These are phyloP conservation scores for Torymus texanus DNA, from an alignment of 2,888 invertebrate species.

Conservation along the genomic window DNA sequence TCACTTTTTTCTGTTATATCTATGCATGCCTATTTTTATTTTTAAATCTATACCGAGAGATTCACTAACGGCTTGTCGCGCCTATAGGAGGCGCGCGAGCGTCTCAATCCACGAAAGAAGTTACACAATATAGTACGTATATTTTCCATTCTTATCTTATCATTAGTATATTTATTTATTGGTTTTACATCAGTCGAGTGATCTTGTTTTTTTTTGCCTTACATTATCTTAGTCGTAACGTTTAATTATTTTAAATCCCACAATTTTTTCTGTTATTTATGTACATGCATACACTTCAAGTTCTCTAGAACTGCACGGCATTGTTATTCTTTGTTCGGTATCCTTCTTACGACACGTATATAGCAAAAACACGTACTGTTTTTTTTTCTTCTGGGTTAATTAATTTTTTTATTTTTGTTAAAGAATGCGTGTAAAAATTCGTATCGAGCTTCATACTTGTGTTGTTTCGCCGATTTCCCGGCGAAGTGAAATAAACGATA, in stretches of 20 bases:
- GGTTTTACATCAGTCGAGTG: slow-evolving; percentile 51
- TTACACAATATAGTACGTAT: slow-evolving; percentile 49
- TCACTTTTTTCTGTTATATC: slow-evolving; percentile 51
- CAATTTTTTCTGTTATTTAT: slow-evolving; percentile 35
- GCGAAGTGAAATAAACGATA: neutral
- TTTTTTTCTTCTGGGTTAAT: neutral
- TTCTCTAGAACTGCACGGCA: slow-evolving; percentile 9
- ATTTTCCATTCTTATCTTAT: slow-evolving; percentile 39
- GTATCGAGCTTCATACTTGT: slow-evolving; percentile 40
- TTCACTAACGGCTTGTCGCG: slow-evolving; percentile 23
- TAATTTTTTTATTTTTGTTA: slow-evolving; percentile 4
- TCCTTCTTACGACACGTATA: slow-evolving; percentile 12
- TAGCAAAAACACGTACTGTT: slow-evolving; percentile 10
- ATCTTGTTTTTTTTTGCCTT: slow-evolving; percentile 38
- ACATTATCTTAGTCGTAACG: slow-evolving; percentile 27
- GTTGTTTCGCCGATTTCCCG: neutral
- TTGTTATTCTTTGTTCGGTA: neutral
- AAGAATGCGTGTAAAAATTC: slow-evolving; percentile 25
- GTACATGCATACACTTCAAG: slow-evolving; percentile 18
- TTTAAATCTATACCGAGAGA: slow-evolving; percentile 27
- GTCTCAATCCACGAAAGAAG: slow-evolving; percentile 13
- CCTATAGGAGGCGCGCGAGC: slow-evolving; percentile 20
- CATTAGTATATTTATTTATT: slow-evolving; percentile 50
- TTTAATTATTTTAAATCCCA: slow-evolving; percentile 30
- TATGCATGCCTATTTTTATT: slow-evolving; percentile 49